Conservation (phyloP, 2,797 vertebrate genomes). For the Pristis pectinata region DNA sequence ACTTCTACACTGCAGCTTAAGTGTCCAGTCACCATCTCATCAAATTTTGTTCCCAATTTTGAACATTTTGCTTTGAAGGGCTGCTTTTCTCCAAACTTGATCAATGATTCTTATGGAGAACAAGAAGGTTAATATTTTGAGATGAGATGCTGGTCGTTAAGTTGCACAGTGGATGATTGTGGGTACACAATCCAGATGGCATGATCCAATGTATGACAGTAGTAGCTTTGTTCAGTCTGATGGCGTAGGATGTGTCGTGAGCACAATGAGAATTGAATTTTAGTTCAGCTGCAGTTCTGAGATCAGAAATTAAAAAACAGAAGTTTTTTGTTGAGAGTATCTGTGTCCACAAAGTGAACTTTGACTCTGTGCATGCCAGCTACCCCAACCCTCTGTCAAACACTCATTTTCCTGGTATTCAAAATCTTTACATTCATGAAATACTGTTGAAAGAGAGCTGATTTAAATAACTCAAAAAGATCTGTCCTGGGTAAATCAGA, state of each 20-base stretch:
- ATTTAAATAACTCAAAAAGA: background rate
- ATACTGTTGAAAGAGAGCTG: background rate
- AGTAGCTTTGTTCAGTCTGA: background rate
- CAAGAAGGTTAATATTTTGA: background rate
- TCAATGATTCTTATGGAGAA: background rate
- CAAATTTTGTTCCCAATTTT: background rate
- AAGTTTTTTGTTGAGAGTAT: background rate
- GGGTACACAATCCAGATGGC: background rate
- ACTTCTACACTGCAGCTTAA: background rate
- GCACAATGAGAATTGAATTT: conserved; percentile 1
- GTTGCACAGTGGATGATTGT: background rate
- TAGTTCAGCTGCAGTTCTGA: background rate
- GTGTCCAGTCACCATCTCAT: background rate
- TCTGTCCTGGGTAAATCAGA: background rate
- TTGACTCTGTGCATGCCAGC: background rate
- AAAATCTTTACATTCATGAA: background rate
- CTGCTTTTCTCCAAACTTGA: background rate
- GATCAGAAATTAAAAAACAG: background rate
- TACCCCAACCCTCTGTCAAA: too few relatives aligned
- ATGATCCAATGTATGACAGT: background rate
- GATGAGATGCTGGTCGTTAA: background rate
- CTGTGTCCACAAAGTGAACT: background rate
- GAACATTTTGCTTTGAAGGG: background rate
- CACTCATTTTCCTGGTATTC: too few relatives aligned
- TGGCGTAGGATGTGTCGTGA: background rate